Base-by-base conservation (phyloP, 2,113 vertebrate species). In the Mastomys coucha region DNA sequence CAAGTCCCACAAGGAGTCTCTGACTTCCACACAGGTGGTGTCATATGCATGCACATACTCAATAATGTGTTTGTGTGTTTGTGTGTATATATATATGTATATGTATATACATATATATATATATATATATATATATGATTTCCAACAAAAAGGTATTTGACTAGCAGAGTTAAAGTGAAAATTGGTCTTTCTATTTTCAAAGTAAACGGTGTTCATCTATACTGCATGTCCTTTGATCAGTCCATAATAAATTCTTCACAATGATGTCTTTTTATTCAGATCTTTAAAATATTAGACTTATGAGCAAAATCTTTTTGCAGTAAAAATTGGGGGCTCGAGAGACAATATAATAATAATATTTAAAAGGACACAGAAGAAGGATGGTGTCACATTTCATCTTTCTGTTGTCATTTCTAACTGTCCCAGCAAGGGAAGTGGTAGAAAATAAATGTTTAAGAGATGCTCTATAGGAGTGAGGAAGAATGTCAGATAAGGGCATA, bases 261-360 rank as follows among this genome's bases (percentile, higher is more conserved):
- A 10, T 33, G 14, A 19, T 92, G 73, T 87, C 11, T 75, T 42
- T 90, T 86, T 92, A n/a, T 78, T 93, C 81, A 65, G 16, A 24
- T 93, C 49, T 93, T 91, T 19, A 58, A 89, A 96, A 91, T 75
- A 81, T 49, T 1, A 87, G 10, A 93, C 20, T 91, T 53, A 78
- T 1, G 75, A 96, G 65, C 13, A 88, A 36, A 63, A 85, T 67
- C 24, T 93, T 90, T 92, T 92, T 69, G 73, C 16, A 73, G 33
- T 92, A 49, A 95, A 60, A 81, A 86, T 16, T 39, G 56, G 65
- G n/a, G 42, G 5, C 56, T 92, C 94, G 10, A 92, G 86, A 24
- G 73, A 91, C 75, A 93, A 82, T 60, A 89, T 58, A 91, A 93
- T 81, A 56, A 80, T 42, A 60, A 65, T 42, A 63, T 53, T 53